These are phyloP conservation scores for Acipenser transmontanus DNA, from an alignment of 2,797 vertebrate genomes.

Conservation along the genomic window DNA sequence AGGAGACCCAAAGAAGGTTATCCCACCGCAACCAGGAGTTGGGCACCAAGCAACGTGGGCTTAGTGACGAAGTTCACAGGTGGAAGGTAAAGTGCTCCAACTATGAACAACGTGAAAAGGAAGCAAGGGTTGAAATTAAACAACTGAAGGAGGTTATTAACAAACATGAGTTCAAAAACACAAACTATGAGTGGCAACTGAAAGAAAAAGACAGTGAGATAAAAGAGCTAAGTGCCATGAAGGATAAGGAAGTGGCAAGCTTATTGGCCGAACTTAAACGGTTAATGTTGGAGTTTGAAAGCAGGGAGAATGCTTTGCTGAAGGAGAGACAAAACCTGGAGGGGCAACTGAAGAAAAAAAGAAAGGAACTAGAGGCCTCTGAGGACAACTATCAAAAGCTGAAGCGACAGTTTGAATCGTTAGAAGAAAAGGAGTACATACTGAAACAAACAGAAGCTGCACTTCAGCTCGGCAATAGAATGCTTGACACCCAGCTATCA, in stretches of 20 bases:
- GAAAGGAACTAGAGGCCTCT: constrained; percentile 13
- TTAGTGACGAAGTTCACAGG: constrained; percentile 16
- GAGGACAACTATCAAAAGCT: constrained; percentile 6
- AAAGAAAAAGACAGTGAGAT: constrained; percentile 11
- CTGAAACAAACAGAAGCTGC: neutral
- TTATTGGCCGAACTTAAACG: constrained; percentile 11
- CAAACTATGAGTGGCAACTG: constrained; percentile 9
- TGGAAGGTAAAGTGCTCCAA: constrained; percentile 15
- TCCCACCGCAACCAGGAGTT: constrained; percentile 12
- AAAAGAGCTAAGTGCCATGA: constrained; percentile 10
- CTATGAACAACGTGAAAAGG: constrained; percentile 14
- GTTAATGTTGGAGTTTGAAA: constrained; percentile 4
- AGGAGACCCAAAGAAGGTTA: constrained; percentile 16
- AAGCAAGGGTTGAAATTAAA: constrained; percentile 8
- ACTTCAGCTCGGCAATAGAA: constrained; percentile 4
- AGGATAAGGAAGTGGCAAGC: constrained; percentile 10
- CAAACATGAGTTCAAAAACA: constrained; percentile 15
- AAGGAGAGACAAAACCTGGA: constrained; percentile 12
- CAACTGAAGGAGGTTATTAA: constrained; percentile 10
- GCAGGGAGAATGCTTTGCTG: constrained; percentile 5
- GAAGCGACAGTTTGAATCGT: constrained; percentile 6
- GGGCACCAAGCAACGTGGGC: constrained; percentile 4
- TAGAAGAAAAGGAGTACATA: neutral
- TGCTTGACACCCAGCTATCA: constrained; percentile 3
- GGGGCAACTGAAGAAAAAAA: constrained; percentile 15